Conservation (phyloP, 1,140 invertebrate species). For the Bathynomus jamesi region DNA sequence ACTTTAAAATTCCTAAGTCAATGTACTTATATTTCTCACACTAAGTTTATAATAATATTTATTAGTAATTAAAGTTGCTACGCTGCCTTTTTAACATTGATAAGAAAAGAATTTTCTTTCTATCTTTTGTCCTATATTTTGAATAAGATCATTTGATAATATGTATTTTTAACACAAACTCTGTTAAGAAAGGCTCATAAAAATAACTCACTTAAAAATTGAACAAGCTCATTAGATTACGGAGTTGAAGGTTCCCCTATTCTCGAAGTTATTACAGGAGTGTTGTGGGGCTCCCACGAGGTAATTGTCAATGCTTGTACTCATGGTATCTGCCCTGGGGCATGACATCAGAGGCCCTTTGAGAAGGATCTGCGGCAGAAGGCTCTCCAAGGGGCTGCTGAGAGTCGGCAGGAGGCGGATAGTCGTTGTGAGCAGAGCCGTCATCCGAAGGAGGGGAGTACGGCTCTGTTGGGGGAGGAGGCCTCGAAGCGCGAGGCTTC, state of each 20-base stretch:
- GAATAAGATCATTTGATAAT: not conserved
- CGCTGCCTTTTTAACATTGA: too few relatives aligned
- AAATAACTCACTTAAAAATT: not conserved
- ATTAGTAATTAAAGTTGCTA: too few relatives aligned
- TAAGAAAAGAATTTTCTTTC: too few relatives aligned
- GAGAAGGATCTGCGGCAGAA: constrained; percentile 51
- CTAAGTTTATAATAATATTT: too few relatives aligned
- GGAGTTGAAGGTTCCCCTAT: too few relatives aligned
- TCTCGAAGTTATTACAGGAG: too few relatives aligned
- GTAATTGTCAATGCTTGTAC: constrained; percentile 34
- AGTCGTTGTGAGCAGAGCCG: constrained; percentile 22
- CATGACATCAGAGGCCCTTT: constrained; percentile 44
- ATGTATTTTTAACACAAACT: not conserved
- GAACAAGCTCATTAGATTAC: too few relatives aligned
- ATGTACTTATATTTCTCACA: too few relatives aligned
- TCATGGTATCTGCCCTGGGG: constrained; percentile 24
- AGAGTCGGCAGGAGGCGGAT: constrained; percentile 13
- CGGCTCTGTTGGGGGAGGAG: constrained; percentile 12
- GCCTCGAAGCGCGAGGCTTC: constrained; percentile 8
- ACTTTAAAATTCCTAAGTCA: too few relatives aligned
- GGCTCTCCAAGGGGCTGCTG: not conserved
- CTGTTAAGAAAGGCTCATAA: not conserved
- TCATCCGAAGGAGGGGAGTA: constrained; percentile 25
- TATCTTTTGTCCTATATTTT: not conserved
- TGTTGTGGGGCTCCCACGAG: constrained; percentile 19